Evolutionary conservation across 1,140 invertebrate genomes (phyloP).

Genomic region (Archegozetes longisetosus): DNA sequence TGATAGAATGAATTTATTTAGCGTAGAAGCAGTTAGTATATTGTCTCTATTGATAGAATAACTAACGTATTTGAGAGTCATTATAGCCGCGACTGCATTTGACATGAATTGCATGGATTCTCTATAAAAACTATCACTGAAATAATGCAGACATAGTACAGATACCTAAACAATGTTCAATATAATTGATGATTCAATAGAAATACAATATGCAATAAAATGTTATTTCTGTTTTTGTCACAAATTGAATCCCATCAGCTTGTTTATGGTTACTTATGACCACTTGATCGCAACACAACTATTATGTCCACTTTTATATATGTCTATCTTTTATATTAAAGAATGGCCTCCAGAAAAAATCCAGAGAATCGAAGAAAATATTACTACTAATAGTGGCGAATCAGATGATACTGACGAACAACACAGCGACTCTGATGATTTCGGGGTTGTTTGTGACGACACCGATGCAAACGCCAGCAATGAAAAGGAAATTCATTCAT

Average conservation of each 20-base stretch:
- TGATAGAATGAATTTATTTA: too few species aligned
- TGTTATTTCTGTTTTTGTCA: neutral
- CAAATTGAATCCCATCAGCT: neutral
- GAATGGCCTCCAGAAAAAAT: neutral
- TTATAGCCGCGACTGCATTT: neutral
- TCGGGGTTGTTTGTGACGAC: neutral
- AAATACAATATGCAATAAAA: neutral
- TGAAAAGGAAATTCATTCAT: neutral
- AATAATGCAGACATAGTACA: neutral
- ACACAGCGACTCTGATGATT: neutral
- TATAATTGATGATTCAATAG: neutral
- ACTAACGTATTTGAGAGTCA: neutral
- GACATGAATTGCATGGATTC: neutral
- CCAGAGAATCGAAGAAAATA: neutral
- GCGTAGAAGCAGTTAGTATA: too few species aligned
- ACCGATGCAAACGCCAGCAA: neutral
- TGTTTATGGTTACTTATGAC: neutral
- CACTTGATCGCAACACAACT: neutral
- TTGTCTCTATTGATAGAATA: neutral
- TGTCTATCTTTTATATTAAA: neutral
- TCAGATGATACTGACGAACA: neutral
- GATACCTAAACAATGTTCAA: neutral
- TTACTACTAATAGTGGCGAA: neutral
- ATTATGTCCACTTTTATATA: neutral
- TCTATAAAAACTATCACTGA: too few species aligned